Base-by-base conservation (phyloP, 2,113 vertebrate species). In the Lamprotornis superbus region DNA sequence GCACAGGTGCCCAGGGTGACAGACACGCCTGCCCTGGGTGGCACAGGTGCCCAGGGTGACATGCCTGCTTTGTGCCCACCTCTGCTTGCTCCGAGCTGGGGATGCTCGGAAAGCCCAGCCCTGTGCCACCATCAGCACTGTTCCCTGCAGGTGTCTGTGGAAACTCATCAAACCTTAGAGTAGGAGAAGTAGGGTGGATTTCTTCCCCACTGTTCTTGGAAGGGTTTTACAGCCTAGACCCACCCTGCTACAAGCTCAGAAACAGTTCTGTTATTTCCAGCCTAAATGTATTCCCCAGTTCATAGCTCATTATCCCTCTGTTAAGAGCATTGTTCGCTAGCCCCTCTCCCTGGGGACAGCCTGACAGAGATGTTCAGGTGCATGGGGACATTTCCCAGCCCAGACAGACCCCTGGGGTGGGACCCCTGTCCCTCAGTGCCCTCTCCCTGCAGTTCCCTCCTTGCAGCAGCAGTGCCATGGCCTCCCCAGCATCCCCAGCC, bases 381-480 rank as follows among this genome's bases (percentile, higher is more conserved):
- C 33, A 5, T 3, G 25, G 60, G 55, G 65, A 35, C 53, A 39
- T 31, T 56, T 52, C 12, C 40, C 23, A 2, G 22, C 39, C 50
- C 13, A 9, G 15, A 5, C n/a, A 5, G 56, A 6, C 16, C 10
- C 28, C 6, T 2, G 2, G 2, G 27, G n/a, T 28, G 79, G 27
- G 35, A 71, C 31, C 13, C 42, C 35, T 16, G 0, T 7, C 39
- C 63, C 69, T 46, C 2, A 4, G 28, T 68, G 27, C 47, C n/a
- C 31, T 1, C 47, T 79, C 24, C 2, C 33, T 27, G 3, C 12
- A 12, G 10, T 37, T 42, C 40, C 65, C 61, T 35, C 67, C 17
- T 11, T 10, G 67, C 59, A 10, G 60, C 24, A 12, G 23, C 39
- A 12, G 39, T 6, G 39, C 31, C 33, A 2, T 8, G 83, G 18